phyloP scores from a whole-genome alignment of 2,113 vertebrate genomes.

The Pterocles orientalis region DNA sequence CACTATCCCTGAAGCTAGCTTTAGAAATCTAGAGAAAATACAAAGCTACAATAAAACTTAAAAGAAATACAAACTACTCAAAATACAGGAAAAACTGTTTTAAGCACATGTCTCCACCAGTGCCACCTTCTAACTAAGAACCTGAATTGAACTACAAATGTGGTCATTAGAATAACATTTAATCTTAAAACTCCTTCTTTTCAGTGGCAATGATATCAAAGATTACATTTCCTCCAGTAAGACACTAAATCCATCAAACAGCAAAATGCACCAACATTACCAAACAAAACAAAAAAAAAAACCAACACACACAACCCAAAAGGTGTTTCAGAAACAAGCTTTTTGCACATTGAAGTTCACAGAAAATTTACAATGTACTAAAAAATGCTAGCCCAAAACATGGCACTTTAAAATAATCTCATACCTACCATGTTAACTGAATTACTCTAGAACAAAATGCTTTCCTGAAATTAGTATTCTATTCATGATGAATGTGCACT shows the following conservation, averaged over 20 bases:
- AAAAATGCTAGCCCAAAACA: neutral
- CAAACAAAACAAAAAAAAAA: neutral
- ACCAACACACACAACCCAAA: neutral
- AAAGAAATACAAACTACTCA: neutral
- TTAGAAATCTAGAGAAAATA: neutral
- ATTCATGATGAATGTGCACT: neutral
- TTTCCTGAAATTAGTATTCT: neutral
- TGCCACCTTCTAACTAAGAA: neutral
- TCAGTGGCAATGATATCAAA: neutral
- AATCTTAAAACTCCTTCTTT: neutral
- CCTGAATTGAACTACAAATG: neutral
- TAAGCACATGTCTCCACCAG: neutral
- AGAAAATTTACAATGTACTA: neutral
- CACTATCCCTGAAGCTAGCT: neutral
- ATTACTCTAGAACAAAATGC: neutral
- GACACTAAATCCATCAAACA: neutral
- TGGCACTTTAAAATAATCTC: neutral
- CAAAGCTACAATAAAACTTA: neutral
- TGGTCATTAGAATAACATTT: neutral
- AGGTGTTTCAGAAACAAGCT: neutral
- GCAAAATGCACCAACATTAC: neutral
- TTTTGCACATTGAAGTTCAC: neutral
- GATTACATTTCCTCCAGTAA: neutral
- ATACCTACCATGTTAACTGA: neutral
- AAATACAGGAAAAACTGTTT: neutral